These are phyloP conservation scores for honey bee (Apis mellifera) DNA, from an alignment of 1,140 invertebrate species.

Conservation along the genomic window DNA sequence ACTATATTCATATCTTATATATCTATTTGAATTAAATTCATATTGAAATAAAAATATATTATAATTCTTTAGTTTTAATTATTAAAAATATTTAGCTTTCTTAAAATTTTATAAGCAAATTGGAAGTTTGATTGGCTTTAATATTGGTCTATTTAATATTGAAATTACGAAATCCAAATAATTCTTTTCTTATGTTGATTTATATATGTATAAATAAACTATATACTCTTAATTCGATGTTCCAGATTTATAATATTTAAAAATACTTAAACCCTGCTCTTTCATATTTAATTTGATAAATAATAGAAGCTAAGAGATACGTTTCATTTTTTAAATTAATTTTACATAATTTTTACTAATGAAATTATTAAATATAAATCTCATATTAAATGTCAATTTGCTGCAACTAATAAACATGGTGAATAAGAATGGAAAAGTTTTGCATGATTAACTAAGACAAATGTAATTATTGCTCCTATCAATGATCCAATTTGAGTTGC, in stretches of 20 bases:
- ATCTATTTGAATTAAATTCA: not conserved
- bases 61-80: not conserved
- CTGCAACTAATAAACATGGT: constrained; percentile 61
- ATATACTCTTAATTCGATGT: not conserved
- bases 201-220: not conserved
- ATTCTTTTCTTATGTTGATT: not conserved
- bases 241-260: not conserved
- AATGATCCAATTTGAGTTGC: constrained; percentile 91
- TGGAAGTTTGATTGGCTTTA: not conserved
- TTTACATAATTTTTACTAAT: constrained; percentile 17
- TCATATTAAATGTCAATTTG: constrained; percentile 44
- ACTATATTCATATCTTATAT: constrained; percentile 9
- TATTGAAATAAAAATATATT: constrained; percentile 21
- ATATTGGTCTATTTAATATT: not conserved
- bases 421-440: constrained; percentile 83
- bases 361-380: not conserved
- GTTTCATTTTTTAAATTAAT: not conserved
- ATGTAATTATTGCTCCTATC: constrained; percentile 88
- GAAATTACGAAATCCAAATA: constrained; percentile 4
- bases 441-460: constrained; percentile 88
- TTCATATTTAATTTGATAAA: not conserved
- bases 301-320: constrained; percentile 1
- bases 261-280: not conserved
- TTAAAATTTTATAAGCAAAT: not conserved
- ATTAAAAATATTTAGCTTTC: not conserved